phyloP scores from a whole-genome alignment of 2,888 invertebrate species.

The Isoperla grammatica region DNA sequence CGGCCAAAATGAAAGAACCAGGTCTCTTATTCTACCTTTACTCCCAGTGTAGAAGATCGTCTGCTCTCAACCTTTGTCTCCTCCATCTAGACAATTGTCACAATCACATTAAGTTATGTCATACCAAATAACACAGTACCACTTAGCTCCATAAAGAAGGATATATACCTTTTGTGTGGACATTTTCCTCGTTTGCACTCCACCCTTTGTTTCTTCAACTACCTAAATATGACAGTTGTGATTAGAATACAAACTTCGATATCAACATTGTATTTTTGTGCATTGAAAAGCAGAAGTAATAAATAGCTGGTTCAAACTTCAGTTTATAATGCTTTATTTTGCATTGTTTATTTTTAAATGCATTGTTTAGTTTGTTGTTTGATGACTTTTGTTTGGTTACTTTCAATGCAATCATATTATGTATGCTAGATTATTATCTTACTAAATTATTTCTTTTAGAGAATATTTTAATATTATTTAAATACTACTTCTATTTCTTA shows the following conservation, averaged over 20 bases:
- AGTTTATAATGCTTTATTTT: too few species aligned
- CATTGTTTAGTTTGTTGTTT: too few species aligned
- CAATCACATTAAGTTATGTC: neutral
- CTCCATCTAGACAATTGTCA: neutral
- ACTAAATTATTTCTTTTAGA: too few species aligned
- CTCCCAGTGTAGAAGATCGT: neutral
- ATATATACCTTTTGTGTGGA: constrained; percentile 24
- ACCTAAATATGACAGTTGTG: neutral
- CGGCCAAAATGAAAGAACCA: neutral
- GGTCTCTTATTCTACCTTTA: constrained; percentile 5
- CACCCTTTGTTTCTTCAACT: constrained; percentile 22
- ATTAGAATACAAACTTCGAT: too few species aligned
- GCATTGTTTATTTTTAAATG: too few species aligned
- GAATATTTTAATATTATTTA: too few species aligned
- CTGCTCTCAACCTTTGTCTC: neutral
- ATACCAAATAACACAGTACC: neutral
- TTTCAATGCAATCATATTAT: too few species aligned
- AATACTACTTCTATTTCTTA: too few species aligned
- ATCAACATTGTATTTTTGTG: neutral
- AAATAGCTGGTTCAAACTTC: too few species aligned
- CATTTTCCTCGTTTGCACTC: constrained; percentile 15
- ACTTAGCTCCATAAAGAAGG: too few species aligned
- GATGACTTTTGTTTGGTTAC: too few species aligned
- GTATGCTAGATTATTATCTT: too few species aligned
- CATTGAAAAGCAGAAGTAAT: neutral